Conservation (phyloP, 2,113 vertebrate genomes). For the Pelvicachromis taeniatus region DNA sequence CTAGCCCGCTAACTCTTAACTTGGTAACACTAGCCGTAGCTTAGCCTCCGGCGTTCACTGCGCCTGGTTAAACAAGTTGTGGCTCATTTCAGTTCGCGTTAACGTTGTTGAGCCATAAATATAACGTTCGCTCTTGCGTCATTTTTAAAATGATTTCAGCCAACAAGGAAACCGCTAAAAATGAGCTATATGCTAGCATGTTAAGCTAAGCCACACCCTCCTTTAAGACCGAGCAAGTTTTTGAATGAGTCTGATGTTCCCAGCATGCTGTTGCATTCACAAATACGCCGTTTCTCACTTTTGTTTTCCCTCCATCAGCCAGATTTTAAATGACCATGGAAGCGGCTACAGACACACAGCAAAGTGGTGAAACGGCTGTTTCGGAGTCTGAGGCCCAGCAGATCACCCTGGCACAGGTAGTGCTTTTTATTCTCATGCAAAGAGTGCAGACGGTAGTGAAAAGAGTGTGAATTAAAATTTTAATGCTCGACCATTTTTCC, state of each 20-base stretch:
- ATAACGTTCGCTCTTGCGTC: neutral
- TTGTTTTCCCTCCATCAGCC: neutral
- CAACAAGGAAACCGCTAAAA: neutral
- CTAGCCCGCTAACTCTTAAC: conserved; percentile 15
- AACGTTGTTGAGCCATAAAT: neutral
- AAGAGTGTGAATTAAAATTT: neutral
- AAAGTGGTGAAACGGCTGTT: conserved; percentile 90
- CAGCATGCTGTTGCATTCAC: neutral
- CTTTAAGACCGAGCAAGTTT: neutral
- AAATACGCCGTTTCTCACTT: neutral
- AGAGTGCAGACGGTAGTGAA: neutral
- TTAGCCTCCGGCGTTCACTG: neutral
- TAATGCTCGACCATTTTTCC: neutral
- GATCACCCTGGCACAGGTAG: conserved; percentile 95
- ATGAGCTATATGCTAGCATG: neutral
- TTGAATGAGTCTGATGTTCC: neutral
- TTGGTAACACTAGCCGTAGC: neutral
- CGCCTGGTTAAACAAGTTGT: neutral
- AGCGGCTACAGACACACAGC: conserved; percentile 94
- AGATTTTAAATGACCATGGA: conserved; percentile 99
- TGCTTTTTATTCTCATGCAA: neutral
- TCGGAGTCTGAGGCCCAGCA: conserved; percentile 93
- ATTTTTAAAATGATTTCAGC: neutral
- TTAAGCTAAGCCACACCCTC: conserved; percentile 58
- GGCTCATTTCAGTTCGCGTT: neutral